Conservation (phyloP, 2,113 vertebrate genomes). For the Eira barbara region DNA sequence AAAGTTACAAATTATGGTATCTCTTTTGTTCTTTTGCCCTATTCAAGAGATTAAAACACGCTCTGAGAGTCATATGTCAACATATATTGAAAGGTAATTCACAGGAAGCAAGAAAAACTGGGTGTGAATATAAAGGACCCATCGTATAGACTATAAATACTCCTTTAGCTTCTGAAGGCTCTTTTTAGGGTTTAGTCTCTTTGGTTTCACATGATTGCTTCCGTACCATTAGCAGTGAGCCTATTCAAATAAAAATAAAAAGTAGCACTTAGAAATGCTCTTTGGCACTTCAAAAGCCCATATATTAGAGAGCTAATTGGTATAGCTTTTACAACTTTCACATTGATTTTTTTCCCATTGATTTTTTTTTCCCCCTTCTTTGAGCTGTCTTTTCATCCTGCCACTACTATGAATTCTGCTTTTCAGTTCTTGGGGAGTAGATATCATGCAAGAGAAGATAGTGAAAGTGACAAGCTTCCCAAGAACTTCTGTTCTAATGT, state of each 20-base stretch:
- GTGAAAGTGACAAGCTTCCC: not conserved
- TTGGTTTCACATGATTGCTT: slow-evolving; percentile 69
- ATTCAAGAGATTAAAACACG: not conserved
- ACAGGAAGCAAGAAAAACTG: not conserved
- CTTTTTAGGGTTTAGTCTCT: not conserved
- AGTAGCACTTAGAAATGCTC: slow-evolving; percentile 62
- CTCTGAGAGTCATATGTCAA: not conserved
- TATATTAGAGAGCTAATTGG: slow-evolving; percentile 77
- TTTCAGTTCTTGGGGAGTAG: slow-evolving; percentile 31
- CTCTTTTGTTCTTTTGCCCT: not conserved
- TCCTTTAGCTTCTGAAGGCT: slow-evolving; percentile 40
- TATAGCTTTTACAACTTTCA: slow-evolving; percentile 71
- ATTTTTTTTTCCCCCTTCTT: slow-evolving; percentile 70
- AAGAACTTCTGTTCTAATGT: not conserved
- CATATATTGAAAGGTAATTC: not conserved
- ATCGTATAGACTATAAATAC: slow-evolving; percentile 40
- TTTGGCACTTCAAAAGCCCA: slow-evolving; percentile 73
- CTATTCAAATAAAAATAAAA: slow-evolving; percentile 74
- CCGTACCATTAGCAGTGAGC: slow-evolving; percentile 62
- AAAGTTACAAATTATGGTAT: not conserved
- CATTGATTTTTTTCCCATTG: slow-evolving; percentile 63
- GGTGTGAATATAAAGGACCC: not conserved
- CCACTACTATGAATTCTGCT: slow-evolving; percentile 29
- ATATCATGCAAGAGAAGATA: slow-evolving; percentile 12
- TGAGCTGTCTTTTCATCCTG: slow-evolving; percentile 66